phyloP scores from a whole-genome alignment of 1,140 invertebrate genomes.

The Drosophila leontia region DNA sequence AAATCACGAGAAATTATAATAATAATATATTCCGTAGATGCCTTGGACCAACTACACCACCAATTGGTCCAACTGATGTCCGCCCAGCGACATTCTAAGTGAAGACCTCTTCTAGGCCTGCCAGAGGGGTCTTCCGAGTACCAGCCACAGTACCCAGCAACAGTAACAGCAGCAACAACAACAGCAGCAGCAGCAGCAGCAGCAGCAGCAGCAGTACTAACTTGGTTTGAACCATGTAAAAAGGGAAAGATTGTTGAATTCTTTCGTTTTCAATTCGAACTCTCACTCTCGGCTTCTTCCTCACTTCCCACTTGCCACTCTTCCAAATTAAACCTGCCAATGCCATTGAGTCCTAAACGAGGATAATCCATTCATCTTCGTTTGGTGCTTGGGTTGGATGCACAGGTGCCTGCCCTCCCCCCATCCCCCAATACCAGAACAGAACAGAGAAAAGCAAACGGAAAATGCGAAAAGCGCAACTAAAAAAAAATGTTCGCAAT shows the following conservation, averaged over 20 bases:
- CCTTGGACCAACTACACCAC: slow-evolving; percentile 77
- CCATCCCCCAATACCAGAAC: slow-evolving; percentile 1
- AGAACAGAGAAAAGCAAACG: slow-evolving; percentile 31
- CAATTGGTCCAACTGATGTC: slow-evolving; percentile 82
- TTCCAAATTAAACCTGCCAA: slow-evolving; percentile 17
- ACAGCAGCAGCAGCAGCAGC: neutral
- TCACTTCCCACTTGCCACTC: slow-evolving; percentile 1
- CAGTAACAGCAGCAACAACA: slow-evolving; percentile 14
- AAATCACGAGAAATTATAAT: neutral
- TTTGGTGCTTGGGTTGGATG: slow-evolving; percentile 34
- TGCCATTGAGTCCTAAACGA: neutral
- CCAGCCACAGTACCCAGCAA: slow-evolving; percentile 7
- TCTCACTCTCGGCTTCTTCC: slow-evolving; percentile 37
- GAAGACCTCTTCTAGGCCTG: slow-evolving; percentile 29
- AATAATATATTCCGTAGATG: slow-evolving; percentile 29
- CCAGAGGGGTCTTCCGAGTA: neutral
- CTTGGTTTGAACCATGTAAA: slow-evolving; percentile 46
- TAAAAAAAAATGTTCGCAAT: slow-evolving; percentile 29
- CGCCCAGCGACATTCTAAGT: slow-evolving; percentile 25
- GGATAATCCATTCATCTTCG: slow-evolving; percentile 25
- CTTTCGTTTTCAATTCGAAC: slow-evolving; percentile 54
- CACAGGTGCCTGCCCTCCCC: slow-evolving; percentile 17
- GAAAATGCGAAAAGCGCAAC: slow-evolving; percentile 8
- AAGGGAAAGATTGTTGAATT: slow-evolving; percentile 48
- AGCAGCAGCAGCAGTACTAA: slow-evolving; percentile 2